Percentiles rank a stretch among this genome's conserved stretches.
These are phyloP conservation scores for Tamandua tetradactyla DNA, from an alignment of 2,797 vertebrate genomes.

Conservation along the genomic window DNA sequence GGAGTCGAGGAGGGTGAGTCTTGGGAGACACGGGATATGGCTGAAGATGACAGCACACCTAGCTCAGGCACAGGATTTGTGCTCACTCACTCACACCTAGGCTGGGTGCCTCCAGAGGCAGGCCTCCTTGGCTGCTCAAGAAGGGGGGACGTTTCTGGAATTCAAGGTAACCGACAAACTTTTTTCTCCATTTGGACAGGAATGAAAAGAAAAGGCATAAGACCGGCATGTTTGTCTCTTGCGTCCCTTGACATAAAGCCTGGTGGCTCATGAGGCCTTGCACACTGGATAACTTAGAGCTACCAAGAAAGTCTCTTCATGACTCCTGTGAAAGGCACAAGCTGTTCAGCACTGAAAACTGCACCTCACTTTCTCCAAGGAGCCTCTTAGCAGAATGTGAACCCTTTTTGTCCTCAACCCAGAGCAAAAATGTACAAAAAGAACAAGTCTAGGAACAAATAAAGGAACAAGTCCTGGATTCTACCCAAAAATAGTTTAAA, in stretches of 20 bases:
- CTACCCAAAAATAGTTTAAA: conserved; percentile 76
- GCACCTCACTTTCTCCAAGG: conserved; percentile 52
- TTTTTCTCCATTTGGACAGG: neutral
- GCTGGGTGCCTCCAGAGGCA: neutral
- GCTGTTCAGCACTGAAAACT: neutral
- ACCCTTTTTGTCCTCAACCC: conserved; percentile 70
- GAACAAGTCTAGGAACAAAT: conserved; percentile 83
- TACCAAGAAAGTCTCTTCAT: conserved; percentile 16
- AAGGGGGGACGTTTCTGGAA: neutral
- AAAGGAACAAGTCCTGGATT: conserved; percentile 81
- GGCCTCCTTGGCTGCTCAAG: neutral
- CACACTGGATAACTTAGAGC: neutral
- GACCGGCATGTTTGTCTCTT: neutral
- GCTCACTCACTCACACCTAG: neutral
- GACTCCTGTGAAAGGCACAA: conserved; percentile 41
- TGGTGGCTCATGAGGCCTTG: neutral
- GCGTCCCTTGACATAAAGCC: neutral
- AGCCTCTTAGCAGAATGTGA: conserved; percentile 59
- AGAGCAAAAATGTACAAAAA: conserved; percentile 79
- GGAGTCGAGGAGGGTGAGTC: neutral
- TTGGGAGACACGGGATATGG: neutral
- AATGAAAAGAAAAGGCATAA: neutral
- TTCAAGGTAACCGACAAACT: neutral
- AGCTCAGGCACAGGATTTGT: neutral
- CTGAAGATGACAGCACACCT: neutral